Evolutionary conservation across 2,113 vertebrate species (phyloP), one percentile per base, ranked within the genome.

Genomic region (Lamprotornis superbus): DNA sequence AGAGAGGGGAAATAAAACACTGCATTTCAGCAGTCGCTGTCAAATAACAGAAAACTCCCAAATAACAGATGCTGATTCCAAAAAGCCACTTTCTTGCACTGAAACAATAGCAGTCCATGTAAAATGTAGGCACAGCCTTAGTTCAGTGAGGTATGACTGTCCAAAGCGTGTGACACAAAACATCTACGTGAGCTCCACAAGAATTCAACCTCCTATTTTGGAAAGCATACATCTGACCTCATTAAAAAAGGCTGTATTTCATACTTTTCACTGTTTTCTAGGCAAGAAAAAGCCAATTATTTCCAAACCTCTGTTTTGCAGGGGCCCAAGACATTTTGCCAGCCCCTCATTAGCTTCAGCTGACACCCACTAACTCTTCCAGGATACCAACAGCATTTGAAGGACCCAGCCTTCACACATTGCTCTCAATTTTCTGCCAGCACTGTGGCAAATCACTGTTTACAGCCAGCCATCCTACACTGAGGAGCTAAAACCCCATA

Each of bases 181-280:
- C 7, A 69, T 2, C 12, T 1, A 20, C 1, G 0, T 12, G 24
- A 4, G 7, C 13, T 49, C 33, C 65, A 39, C 0, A 0, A 46
- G 17, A 68, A 56, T 25, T 0, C 25, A 22, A 23, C 25, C 10
- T 33, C 9, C 3, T 14, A 1, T 71, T 77, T 77, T 18, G 28
- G 8, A 21, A 88, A 69, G 7, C 0, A 0, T 6, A 11, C 16
- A 7, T 5, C 0, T 16, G 11, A 46, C 14, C 37, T 35, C 46
- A 10, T 10, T 5, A 17, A 71, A 20, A 85, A 53, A 60, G 3
- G 15, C 33, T 39, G 13, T 1, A 10, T 40, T 20, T 60, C 35
- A 42, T n/a, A 27, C 5, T 76, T 79, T 5, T 37, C 19, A 11
- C 27, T 39, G 3, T 23, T 78, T 87, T 37, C 28, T 17, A 39